Evolutionary conservation across 2,888 invertebrate species (phyloP).

Genomic region (Tipula confusa): DNA sequence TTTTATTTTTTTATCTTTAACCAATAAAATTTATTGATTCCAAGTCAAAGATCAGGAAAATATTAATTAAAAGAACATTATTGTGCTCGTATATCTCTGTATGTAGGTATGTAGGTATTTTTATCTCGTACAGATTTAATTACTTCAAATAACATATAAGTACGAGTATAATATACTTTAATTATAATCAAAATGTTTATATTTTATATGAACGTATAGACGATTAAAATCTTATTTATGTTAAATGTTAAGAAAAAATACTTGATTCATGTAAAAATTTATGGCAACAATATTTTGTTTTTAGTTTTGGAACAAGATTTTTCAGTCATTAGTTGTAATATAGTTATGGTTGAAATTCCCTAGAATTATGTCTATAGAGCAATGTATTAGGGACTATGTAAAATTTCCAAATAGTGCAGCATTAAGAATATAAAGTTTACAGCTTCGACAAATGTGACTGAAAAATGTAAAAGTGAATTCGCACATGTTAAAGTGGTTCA

Average conservation of each 20-base stretch:
- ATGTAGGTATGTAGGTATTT: too few species aligned
- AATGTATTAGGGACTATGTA: too few species aligned
- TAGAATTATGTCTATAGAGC: neutral
- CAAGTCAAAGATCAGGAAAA: neutral
- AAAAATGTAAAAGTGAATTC: too few species aligned
- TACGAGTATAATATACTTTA: too few species aligned
- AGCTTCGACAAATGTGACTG: too few species aligned
- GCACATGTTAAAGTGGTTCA: too few species aligned
- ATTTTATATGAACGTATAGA: too few species aligned
- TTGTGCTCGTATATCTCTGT: neutral
- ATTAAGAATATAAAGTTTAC: too few species aligned
- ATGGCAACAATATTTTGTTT: neutral
- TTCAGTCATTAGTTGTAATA: neutral
- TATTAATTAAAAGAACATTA: constrained; percentile 4
- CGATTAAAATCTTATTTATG: neutral
- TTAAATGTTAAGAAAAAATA: neutral
- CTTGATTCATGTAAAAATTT: neutral
- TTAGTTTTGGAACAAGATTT: neutral
- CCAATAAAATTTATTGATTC: neutral
- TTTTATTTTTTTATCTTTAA: neutral
- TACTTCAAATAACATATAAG: neutral
- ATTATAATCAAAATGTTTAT: neutral
- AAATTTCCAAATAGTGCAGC: too few species aligned
- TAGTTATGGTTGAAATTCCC: neutral
- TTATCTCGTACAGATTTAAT: neutral